phyloP scores from a whole-genome alignment of 2,888 invertebrate species.

The Gonocerus acuteangulatus region DNA sequence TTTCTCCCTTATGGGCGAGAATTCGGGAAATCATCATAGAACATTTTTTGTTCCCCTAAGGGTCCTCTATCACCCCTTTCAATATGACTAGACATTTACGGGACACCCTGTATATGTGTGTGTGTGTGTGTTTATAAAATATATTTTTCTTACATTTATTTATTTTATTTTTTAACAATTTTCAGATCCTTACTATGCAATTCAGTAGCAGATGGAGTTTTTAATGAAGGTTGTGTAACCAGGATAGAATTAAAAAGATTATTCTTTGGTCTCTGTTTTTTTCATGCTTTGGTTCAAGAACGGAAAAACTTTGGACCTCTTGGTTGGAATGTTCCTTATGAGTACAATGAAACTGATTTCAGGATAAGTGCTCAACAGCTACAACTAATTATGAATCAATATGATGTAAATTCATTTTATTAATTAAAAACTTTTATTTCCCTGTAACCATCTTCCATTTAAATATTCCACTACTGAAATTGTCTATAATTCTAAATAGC shows the following conservation, averaged over 20 bases:
- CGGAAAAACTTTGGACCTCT: conserved; percentile 84
- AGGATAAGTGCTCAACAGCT: conserved; percentile 81
- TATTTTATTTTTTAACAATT: too few species aligned
- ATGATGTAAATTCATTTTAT: conserved; percentile 48
- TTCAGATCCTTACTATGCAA: conserved; percentile 66
- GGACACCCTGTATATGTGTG: too few species aligned
- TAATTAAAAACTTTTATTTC: neutral
- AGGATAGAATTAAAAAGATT: conserved; percentile 70
- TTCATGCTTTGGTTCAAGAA: conserved; percentile 88
- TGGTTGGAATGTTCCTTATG: conserved; percentile 93
- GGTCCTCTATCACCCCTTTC: too few species aligned
- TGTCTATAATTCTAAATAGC: too few species aligned
- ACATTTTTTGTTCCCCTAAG: too few species aligned
- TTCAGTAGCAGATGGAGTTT: conserved; percentile 78
- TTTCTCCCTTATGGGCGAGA: too few species aligned
- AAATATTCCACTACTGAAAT: too few species aligned
- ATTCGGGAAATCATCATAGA: too few species aligned
- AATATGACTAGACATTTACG: too few species aligned
- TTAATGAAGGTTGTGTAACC: conserved; percentile 80
- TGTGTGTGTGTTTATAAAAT: too few species aligned
- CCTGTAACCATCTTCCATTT: too few species aligned
- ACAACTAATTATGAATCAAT: conserved; percentile 76
- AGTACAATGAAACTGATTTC: conserved; percentile 91
- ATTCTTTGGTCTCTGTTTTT: conserved; percentile 82
- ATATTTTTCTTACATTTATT: too few species aligned